Conservation (phyloP, 1,140 invertebrate species). For the Panagrolaimus sp. region DNA sequence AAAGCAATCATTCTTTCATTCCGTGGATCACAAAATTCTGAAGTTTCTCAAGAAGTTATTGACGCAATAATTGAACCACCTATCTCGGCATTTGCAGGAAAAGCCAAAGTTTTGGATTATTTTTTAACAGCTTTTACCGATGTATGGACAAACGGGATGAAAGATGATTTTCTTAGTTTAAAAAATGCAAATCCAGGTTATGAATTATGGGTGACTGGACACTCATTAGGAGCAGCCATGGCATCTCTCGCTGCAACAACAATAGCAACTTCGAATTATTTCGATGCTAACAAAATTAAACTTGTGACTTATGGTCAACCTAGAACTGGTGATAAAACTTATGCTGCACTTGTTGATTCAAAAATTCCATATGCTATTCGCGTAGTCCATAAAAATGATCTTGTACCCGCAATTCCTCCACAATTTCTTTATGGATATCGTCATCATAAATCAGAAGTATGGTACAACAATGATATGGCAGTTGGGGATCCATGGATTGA, state of each 20-base stretch:
- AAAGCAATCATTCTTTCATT: conserved; percentile 40
- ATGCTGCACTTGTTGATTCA: conserved; percentile 21
- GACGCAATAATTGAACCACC: conserved; percentile 33
- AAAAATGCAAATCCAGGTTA: conserved; percentile 32
- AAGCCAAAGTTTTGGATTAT: conserved; percentile 36
- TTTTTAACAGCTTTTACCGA: conserved; percentile 36
- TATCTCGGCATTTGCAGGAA: conserved; percentile 25
- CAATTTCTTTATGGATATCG: conserved; percentile 36
- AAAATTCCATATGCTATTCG: neutral
- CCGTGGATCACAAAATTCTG: conserved; percentile 43
- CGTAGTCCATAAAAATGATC: neutral
- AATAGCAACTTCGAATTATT: conserved; percentile 14
- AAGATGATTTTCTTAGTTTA: conserved; percentile 29
- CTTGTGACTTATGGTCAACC: conserved; percentile 46
- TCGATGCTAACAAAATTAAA: conserved; percentile 30
- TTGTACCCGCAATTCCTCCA: conserved; percentile 44
- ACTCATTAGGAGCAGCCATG: conserved; percentile 42
- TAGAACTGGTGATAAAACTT: conserved; percentile 41
- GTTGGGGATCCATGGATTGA: conserved; percentile 11
- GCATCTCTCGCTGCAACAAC: conserved; percentile 21
- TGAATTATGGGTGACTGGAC: conserved; percentile 48
- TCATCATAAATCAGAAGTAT: conserved; percentile 42
- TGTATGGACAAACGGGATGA: conserved; percentile 36
- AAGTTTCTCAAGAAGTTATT: conserved; percentile 39
- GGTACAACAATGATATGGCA: conserved; percentile 45